Conservation (phyloP, 2,113 vertebrate genomes). For the Pyxicephalus adspersus region DNA sequence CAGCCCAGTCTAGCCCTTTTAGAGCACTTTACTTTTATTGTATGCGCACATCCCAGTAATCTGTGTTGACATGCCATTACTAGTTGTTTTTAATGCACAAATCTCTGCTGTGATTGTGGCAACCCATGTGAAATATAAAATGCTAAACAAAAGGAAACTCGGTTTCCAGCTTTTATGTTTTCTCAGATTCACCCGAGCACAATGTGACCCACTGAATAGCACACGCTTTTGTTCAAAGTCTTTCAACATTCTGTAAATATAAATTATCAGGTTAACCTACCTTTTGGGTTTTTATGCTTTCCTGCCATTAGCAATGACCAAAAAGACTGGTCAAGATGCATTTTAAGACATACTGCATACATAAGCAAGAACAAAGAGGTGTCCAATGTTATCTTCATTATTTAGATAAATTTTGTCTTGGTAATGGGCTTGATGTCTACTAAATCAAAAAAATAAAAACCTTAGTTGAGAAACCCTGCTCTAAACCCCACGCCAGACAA, state of each 20-base stretch:
- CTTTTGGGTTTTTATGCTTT: not conserved
- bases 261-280: conserved; percentile 23
- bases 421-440: too few species aligned
- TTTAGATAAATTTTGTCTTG: too few species aligned
- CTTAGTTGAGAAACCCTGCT: too few species aligned
- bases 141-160: not conserved
- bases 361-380: too few species aligned
- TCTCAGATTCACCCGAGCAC: not conserved
- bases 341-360: too few species aligned
- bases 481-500: too few species aligned
- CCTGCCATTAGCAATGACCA: conserved; percentile 29
- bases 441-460: too few species aligned
- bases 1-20: too few species aligned
- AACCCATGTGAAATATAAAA: not conserved
- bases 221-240: conserved; percentile 40
- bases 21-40: too few species aligned
- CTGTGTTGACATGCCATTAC: not conserved
- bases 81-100: not conserved
- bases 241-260: not conserved
- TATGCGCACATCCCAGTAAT: not conserved
- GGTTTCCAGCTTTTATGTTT: not conserved
- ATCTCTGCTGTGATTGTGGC: not conserved
- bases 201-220: conserved; percentile 9
- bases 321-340: not conserved
- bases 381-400: too few species aligned